Evolutionary conservation across 2,797 vertebrate genomes (phyloP).

Genomic region (Enteromius viviparus): DNA sequence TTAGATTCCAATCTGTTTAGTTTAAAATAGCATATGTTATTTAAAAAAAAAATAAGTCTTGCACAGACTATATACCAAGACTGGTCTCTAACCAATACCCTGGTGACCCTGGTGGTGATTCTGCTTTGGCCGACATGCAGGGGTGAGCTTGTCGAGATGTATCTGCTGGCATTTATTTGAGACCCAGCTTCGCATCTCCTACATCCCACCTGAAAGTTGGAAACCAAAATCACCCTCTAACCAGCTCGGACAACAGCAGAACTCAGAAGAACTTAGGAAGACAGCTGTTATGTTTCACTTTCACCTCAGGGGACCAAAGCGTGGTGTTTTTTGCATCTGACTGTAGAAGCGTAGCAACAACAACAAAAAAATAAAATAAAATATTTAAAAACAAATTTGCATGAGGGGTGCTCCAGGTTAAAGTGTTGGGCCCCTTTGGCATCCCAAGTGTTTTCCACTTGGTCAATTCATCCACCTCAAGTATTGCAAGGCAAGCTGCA

Average conservation of each 20-base stretch:
- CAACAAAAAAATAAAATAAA: background rate
- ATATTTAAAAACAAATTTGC: background rate
- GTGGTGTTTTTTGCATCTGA: slow-evolving; percentile 17
- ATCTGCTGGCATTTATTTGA: slow-evolving; percentile 68
- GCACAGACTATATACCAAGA: background rate
- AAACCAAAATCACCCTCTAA: slow-evolving; percentile 46
- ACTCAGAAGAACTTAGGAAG: slow-evolving; percentile 20
- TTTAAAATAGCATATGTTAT: background rate
- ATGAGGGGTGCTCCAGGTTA: background rate
- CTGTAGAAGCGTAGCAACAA: background rate
- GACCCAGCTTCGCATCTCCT: slow-evolving; percentile 35
- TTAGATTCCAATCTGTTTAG: background rate
- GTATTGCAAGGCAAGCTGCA: background rate
- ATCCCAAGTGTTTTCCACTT: background rate
- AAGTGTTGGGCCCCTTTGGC: background rate
- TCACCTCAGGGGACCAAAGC: slow-evolving; percentile 41
- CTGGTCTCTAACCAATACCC: background rate
- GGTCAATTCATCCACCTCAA: slow-evolving; percentile 12
- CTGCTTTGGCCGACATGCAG: slow-evolving; percentile 2
- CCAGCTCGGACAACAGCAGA: slow-evolving; percentile 50
- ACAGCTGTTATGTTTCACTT: slow-evolving; percentile 64
- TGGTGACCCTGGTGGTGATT: slow-evolving; percentile 25
- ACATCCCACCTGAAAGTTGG: slow-evolving; percentile 51
- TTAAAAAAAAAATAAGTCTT: background rate
- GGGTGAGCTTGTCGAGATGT: slow-evolving; percentile 60